phyloP scores from a whole-genome alignment of 2,888 invertebrate genomes.

The Calephelis perditalis region DNA sequence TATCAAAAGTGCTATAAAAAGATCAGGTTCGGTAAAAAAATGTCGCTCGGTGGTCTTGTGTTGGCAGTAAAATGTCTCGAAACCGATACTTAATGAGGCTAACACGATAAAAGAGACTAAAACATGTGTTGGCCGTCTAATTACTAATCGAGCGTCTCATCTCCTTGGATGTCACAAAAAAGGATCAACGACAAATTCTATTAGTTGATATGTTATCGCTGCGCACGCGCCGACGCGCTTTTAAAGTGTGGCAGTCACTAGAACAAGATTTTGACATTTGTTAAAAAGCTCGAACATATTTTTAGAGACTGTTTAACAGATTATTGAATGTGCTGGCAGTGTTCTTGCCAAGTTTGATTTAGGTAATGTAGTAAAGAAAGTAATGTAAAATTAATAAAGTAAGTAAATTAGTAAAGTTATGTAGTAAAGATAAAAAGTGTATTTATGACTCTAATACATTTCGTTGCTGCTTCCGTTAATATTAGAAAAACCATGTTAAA shows the following conservation, averaged over 20 bases:
- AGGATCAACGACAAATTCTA: slow-evolving; percentile 59
- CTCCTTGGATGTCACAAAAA: slow-evolving; percentile 56
- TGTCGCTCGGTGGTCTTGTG: slow-evolving; percentile 29
- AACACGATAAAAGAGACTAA: slow-evolving; percentile 60
- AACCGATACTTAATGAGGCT: slow-evolving; percentile 51
- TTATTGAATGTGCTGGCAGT: too few relatives aligned
- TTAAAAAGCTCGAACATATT: too few relatives aligned
- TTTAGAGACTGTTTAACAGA: neutral
- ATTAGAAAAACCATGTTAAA: too few relatives aligned
- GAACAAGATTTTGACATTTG: too few relatives aligned
- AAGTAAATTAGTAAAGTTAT: too few relatives aligned
- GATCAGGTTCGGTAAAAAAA: slow-evolving; percentile 22
- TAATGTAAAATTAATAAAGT: too few relatives aligned
- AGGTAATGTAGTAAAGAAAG: neutral
- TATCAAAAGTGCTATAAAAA: slow-evolving; percentile 19
- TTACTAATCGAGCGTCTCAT: slow-evolving; percentile 71
- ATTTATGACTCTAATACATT: too few relatives aligned
- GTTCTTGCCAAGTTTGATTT: neutral
- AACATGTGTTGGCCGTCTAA: slow-evolving; percentile 74
- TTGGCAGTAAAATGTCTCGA: slow-evolving; percentile 47
- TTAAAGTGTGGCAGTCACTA: too few relatives aligned
- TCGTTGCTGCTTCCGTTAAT: too few relatives aligned
- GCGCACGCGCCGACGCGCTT: slow-evolving; percentile 43
- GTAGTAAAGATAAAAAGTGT: too few relatives aligned
- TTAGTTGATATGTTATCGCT: slow-evolving; percentile 52